These are phyloP conservation scores for Lethenteron camtschaticum DNA, from an alignment of 2,113 vertebrate genomes.

Conservation along the genomic window DNA sequence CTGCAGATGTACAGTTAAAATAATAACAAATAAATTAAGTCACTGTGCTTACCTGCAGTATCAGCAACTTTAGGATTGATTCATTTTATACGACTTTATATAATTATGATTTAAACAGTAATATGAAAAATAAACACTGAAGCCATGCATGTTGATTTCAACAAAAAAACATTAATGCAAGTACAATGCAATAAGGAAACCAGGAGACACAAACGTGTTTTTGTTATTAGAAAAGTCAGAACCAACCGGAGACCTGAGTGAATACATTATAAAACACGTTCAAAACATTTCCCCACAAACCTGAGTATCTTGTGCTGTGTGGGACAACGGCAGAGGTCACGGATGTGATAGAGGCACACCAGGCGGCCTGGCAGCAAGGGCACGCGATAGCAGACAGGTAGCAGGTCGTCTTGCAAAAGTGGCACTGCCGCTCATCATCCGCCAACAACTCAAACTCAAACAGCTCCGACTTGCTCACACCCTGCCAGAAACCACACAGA, in stretches of 20 bases:
- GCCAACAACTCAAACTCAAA: constrained; percentile 61
- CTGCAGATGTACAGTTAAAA: neutral
- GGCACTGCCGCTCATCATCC: constrained; percentile 81
- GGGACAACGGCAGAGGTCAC: constrained; percentile 55
- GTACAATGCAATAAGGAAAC: neutral
- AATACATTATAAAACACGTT: neutral
- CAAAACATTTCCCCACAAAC: constrained; percentile 24
- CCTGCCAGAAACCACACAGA: constrained; percentile 24
- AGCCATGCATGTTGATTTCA: neutral
- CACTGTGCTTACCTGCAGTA: neutral
- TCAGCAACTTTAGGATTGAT: constrained; percentile 4
- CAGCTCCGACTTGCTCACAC: constrained; percentile 33
- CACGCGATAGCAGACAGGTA: constrained; percentile 82
- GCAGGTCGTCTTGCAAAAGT: constrained; percentile 80
- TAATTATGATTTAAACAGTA: neutral
- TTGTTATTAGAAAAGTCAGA: neutral
- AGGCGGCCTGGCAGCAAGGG: constrained; percentile 39
- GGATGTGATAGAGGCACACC: constrained; percentile 58
- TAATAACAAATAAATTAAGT: neutral
- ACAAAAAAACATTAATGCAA: neutral
- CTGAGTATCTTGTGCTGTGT: constrained; percentile 48
- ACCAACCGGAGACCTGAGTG: neutral
- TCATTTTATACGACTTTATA: constrained; percentile 3
- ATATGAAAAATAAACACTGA: no score
- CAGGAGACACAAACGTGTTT: neutral